Conservation (phyloP, 2,113 vertebrate genomes). For the Thunnus maccoyii region DNA sequence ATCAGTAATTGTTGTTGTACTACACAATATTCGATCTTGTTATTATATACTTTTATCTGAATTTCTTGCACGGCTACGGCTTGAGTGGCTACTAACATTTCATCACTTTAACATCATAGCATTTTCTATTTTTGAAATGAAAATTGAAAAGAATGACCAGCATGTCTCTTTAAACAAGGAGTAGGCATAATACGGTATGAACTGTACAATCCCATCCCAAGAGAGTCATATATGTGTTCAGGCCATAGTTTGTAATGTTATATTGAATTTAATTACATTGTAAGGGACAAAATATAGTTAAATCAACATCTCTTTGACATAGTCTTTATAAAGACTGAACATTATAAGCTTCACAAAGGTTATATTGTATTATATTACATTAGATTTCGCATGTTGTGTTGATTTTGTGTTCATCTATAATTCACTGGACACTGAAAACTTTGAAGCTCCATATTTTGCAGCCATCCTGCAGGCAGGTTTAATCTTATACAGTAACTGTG, state of each 20-base stretch:
- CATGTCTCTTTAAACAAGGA: background rate
- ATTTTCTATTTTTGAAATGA: no score
- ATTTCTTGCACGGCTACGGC: background rate
- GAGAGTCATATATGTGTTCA: background rate
- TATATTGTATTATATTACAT: background rate
- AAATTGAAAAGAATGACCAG: background rate
- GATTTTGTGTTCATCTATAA: background rate
- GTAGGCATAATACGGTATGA: background rate
- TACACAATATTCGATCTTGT: background rate
- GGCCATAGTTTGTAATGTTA: background rate
- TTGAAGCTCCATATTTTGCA: background rate
- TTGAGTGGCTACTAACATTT: background rate
- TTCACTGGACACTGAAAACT: background rate
- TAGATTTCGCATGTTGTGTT: background rate
- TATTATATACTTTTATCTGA: background rate
- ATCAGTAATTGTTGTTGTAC: background rate
- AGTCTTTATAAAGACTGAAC: background rate
- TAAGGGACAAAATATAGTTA: background rate
- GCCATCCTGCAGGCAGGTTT: background rate
- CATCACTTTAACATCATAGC: no score
- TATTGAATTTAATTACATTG: background rate
- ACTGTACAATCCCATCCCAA: no score
- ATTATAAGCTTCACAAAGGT: background rate
- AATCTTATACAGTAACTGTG: background rate
- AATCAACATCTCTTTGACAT: background rate